A percentile compares a stretch with the other conserved stretches of the same genome.
Conservation (phyloP, 2,888 invertebrate species). For the Ophion costatus region DNA sequence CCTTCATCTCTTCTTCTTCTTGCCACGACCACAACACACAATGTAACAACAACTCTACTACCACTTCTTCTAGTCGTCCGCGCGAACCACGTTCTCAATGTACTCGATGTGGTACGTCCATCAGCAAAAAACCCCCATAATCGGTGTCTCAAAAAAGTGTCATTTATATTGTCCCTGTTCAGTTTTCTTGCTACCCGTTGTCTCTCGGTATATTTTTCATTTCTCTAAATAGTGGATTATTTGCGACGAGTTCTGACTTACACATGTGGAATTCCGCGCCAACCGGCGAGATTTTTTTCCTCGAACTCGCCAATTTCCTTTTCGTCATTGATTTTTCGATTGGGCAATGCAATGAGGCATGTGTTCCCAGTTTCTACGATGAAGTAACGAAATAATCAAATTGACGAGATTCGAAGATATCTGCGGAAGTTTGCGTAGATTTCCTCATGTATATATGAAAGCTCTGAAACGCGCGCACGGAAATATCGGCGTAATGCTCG, state of each 20-base stretch:
- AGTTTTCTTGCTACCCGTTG: constrained; percentile 65
- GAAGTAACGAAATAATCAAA: no score
- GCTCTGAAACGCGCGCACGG: constrained; percentile 57
- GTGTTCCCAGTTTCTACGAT: no score
- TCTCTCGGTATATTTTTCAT: constrained; percentile 59
- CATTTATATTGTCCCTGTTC: constrained; percentile 60
- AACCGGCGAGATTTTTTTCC: background rate
- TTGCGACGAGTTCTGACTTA: constrained; percentile 24
- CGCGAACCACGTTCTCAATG: constrained; percentile 82
- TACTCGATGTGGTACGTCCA: constrained; percentile 83
- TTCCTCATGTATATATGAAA: constrained; percentile 32
- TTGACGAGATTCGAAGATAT: background rate
- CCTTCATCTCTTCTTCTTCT: constrained; percentile 82
- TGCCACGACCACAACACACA: constrained; percentile 82
- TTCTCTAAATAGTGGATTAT: constrained; percentile 21
- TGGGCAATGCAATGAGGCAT: no score
- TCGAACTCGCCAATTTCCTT: background rate
- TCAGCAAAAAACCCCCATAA: constrained; percentile 77
- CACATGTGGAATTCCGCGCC: constrained; percentile 15
- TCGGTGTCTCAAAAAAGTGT: constrained; percentile 77
- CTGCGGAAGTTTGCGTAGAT: background rate
- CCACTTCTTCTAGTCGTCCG: constrained; percentile 76
- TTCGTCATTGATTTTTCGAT: background rate
- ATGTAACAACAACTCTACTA: constrained; percentile 78
- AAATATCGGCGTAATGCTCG: constrained; percentile 45